Percentiles rank a stretch among this genome's conserved stretches.
Evolutionary conservation across 2,113 vertebrate species (phyloP).

Genomic region (Chionis minor): DNA sequence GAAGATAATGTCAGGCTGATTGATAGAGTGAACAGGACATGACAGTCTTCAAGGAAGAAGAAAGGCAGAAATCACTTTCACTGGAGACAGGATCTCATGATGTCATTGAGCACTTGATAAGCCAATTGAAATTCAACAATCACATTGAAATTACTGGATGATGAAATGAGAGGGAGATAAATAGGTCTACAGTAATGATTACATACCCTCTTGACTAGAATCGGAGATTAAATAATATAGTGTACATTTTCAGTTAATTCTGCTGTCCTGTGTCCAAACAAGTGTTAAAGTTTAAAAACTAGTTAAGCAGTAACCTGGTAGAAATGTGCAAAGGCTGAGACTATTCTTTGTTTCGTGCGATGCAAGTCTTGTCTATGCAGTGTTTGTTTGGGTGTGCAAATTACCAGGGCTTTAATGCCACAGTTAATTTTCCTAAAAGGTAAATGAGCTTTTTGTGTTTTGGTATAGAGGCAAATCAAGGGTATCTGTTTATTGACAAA

Average conservation of each 20-base stretch:
- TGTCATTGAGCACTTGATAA: slow-evolving; percentile 29
- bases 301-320: neutral
- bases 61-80: slow-evolving; percentile 13
- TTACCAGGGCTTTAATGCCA: neutral
- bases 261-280: neutral
- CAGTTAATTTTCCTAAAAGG: neutral
- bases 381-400: neutral
- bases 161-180: slow-evolving; percentile 32
- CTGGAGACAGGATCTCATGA: slow-evolving; percentile 12
- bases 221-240: neutral
- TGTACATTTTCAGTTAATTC: neutral
- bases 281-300: neutral
- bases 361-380: neutral
- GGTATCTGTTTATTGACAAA: neutral
- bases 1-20: slow-evolving; percentile 64
- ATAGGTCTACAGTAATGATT: neutral
- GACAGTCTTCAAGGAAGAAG: slow-evolving; percentile 27
- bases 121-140: slow-evolving; percentile 38
- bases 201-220: slow-evolving; percentile 1
- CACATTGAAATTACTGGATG: slow-evolving; percentile 26
- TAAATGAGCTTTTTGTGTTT: neutral
- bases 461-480: neutral
- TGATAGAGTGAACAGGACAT: slow-evolving; percentile 46
- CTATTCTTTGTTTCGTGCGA: neutral
- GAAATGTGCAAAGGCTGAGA: neutral